Percentiles rank a stretch among this genome's conserved stretches.
These are phyloP conservation scores for Rhineura floridana DNA, from an alignment of 2,113 vertebrate genomes.

Conservation along the genomic window DNA sequence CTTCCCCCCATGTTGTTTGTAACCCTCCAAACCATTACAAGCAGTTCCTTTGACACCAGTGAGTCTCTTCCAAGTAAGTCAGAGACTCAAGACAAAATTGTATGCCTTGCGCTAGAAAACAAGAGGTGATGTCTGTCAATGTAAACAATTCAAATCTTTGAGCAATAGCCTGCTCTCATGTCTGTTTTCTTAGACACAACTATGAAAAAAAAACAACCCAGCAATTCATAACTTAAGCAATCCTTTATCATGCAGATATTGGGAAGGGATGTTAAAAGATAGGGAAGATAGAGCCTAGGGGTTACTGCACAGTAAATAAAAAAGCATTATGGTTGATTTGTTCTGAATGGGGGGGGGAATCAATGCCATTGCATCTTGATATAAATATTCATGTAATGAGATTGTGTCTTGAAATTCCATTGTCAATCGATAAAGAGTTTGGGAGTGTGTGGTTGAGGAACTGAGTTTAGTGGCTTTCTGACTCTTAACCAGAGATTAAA, in stretches of 20 bases:
- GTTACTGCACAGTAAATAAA: constrained; percentile 54
- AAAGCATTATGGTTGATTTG: constrained; percentile 46
- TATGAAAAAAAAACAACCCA: constrained; percentile 44
- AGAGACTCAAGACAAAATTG: too few relatives aligned
- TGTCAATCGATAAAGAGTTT: constrained; percentile 47
- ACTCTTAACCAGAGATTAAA: constrained; percentile 60
- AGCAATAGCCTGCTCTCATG: constrained; percentile 32
- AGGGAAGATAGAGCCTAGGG: constrained; percentile 30
- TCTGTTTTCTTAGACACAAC: constrained; percentile 11
- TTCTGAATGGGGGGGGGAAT: constrained; percentile 45
- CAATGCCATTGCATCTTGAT: not conserved
- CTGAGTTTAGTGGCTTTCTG: constrained; percentile 40
- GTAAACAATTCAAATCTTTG: constrained; percentile 44
- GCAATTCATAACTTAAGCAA: constrained; percentile 38
- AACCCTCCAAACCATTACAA: not conserved
- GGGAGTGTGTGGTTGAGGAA: not conserved
- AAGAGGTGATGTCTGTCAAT: constrained; percentile 57
- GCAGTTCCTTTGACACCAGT: not conserved
- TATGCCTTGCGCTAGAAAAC: constrained; percentile 34
- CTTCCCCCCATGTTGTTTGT: not conserved
- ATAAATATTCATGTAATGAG: constrained; percentile 60
- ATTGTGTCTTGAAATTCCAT: constrained; percentile 49
- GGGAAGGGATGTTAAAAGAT: constrained; percentile 11
- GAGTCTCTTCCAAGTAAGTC: not conserved
- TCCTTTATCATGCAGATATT: constrained; percentile 47